Base-by-base conservation (phyloP, 64 coral and sea anemone genomes). In the Pachyseris speciosa region DNA sequence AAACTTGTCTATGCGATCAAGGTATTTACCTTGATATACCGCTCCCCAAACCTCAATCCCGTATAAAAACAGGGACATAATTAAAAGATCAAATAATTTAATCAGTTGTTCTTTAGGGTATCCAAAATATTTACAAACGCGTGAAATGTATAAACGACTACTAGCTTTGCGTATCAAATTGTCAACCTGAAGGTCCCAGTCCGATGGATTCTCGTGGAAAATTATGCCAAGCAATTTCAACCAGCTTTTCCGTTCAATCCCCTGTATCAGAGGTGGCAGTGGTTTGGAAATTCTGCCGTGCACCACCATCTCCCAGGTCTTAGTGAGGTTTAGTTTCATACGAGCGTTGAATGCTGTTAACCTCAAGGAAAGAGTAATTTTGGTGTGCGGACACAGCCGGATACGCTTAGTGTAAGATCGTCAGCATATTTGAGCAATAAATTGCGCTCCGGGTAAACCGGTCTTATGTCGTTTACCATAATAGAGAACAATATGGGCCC, bases 151-250 rank as follows among this genome's bases (percentile, higher is more conserved):
- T 27, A 61, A 61, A 61, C 58, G 58, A 29, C 58, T 61, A 61
- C 58, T 61, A 61, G 58, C 58, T 61, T 9, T 61, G 58, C 58
- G 58, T 61, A 61, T 5, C 58, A 61, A 61, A 61, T 61, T 61
- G 58, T 61, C 58, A 61, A 61, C 58, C n/a, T 61, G 58, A 61
- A 61, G 58, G 58, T 61, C 58, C 22, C 58, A 70, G 33, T 86
- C 67, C 41, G 70, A 63, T 80, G 88, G 75, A 83, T 91, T 91
- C 40, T 91, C 77, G 45, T 91, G 88, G 77, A 91, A 91, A 64
- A 83, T 83, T 66, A 91, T 83, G 55, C 77, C 88, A 47, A 91
- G 68, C 55, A 91, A 78, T 83, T 91, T 80, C 74, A 91, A 78
- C 88, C 88, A 91, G 64, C 55, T 69, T 69, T 83, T 91, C 55